phyloP scores from a whole-genome alignment of 2,888 invertebrate genomes.

The Chorisops tibialis region DNA sequence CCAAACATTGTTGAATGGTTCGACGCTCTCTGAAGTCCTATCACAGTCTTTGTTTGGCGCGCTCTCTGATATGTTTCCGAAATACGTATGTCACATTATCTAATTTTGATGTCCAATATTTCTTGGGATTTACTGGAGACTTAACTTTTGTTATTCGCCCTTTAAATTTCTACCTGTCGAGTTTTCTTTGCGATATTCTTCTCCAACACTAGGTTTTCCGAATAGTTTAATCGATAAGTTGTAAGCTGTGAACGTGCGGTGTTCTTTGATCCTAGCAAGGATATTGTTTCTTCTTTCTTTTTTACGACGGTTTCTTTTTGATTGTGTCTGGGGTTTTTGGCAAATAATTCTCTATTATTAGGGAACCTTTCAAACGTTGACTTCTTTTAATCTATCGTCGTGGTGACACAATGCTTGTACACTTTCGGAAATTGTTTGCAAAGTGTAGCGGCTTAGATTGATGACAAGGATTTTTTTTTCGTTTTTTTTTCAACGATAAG shows the following conservation, averaged over 20 bases:
- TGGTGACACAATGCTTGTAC: conserved; percentile 2
- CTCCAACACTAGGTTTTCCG: conserved; percentile 1
- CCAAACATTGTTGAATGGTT: conserved; percentile 3
- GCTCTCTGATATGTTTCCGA: not conserved
- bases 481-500: too few species aligned
- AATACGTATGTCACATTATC: conserved; percentile 17
- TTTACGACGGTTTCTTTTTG: not conserved
- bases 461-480: not conserved
- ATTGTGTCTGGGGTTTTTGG: conserved; percentile 8
- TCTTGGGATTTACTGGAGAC: conserved; percentile 1
- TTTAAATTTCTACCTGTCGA: not conserved
- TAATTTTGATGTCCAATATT: conserved; percentile 22
- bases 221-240: conserved; percentile 6
- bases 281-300: not conserved
- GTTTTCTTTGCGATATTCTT: not conserved
- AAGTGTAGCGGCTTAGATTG: conserved; percentile 9
- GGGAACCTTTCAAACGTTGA: conserved; percentile 7
- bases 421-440: conserved; percentile 7
- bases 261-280: conserved; percentile 7
- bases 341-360: conserved; percentile 13
- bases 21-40: not conserved
- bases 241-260: not conserved
- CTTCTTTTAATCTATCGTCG: not conserved
- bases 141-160: not conserved
- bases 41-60: not conserved